phyloP scores from a whole-genome alignment of 1,140 invertebrate species.

The Procambarus clarkii region DNA sequence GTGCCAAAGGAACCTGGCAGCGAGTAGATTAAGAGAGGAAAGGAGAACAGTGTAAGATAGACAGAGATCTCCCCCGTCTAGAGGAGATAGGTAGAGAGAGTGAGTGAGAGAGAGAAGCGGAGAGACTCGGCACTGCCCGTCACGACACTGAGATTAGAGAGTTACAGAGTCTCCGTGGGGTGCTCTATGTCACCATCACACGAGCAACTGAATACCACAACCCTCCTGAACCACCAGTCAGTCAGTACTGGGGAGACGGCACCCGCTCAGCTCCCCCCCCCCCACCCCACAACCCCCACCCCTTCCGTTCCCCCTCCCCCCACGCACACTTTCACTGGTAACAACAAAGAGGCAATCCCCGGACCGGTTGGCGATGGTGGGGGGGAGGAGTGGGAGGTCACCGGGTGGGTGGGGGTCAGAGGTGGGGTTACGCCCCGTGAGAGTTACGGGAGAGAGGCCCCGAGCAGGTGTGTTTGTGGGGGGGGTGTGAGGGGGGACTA shows the following conservation, averaged over 20 bases:
- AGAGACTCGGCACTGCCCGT: background rate
- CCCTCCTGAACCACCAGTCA: background rate
- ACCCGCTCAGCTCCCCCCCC: background rate
- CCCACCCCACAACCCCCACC: background rate
- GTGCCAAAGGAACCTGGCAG: too few relatives aligned
- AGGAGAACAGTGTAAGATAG: too few relatives aligned
- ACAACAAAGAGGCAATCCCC: background rate
- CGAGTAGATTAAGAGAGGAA: too few relatives aligned
- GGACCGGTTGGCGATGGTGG: background rate
- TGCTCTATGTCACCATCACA: background rate
- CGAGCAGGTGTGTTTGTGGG: background rate
- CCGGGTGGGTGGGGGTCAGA: background rate
- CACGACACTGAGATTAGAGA: background rate
- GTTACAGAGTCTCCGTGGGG: background rate
- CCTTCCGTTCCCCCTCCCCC: background rate
- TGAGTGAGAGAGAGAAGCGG: background rate
- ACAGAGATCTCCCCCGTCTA: too few relatives aligned
- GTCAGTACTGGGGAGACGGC: background rate
- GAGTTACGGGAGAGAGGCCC: background rate
- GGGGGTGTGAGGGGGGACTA: background rate
- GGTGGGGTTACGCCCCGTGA: background rate
- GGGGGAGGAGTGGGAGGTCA: background rate
- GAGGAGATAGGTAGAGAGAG: too few relatives aligned
- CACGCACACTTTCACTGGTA: slow-evolving; percentile 3
- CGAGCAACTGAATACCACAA: background rate